A percentile compares a stretch with the other conserved stretches of the same genome.
Evolutionary conservation across 1,140 invertebrate species (phyloP).

Genomic region (Trichoplusia ni): DNA sequence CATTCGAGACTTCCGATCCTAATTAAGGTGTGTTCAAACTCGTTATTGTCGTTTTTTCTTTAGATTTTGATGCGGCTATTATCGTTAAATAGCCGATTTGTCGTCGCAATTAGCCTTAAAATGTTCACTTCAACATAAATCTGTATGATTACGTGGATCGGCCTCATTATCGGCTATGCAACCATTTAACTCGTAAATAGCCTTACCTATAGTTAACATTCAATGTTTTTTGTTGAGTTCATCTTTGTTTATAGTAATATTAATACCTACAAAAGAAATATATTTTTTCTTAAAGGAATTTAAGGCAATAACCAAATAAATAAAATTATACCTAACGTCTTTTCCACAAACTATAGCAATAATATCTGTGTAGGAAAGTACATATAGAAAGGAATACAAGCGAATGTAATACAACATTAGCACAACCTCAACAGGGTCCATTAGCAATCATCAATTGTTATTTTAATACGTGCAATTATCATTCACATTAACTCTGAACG

Average conservation of each 20-base stretch:
- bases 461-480: slow-evolving; percentile 9
- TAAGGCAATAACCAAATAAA: too few relatives aligned
- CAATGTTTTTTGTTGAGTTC: neutral
- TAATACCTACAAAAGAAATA: neutral
- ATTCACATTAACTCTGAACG: neutral
- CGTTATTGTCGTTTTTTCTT: slow-evolving; percentile 56
- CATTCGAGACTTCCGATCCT: slow-evolving; percentile 64
- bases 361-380: too few relatives aligned
- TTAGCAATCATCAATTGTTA: slow-evolving; percentile 11
- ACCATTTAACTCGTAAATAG: slow-evolving; percentile 22
- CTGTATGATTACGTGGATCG: slow-evolving; percentile 49
- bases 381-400: too few relatives aligned
- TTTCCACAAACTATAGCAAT: too few relatives aligned
- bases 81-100: slow-evolving; percentile 65
- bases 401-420: neutral
- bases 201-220: slow-evolving; percentile 1
- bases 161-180: slow-evolving; percentile 35
- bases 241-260: neutral
- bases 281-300: too few relatives aligned
- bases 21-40: slow-evolving; percentile 64
- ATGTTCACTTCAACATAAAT: slow-evolving; percentile 51
- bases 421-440: neutral
- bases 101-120: slow-evolving; percentile 65
- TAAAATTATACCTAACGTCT: too few relatives aligned
- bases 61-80: slow-evolving; percentile 62